phyloP scores from a whole-genome alignment of 1,140 invertebrate species.

The Cotesia chilonis region DNA sequence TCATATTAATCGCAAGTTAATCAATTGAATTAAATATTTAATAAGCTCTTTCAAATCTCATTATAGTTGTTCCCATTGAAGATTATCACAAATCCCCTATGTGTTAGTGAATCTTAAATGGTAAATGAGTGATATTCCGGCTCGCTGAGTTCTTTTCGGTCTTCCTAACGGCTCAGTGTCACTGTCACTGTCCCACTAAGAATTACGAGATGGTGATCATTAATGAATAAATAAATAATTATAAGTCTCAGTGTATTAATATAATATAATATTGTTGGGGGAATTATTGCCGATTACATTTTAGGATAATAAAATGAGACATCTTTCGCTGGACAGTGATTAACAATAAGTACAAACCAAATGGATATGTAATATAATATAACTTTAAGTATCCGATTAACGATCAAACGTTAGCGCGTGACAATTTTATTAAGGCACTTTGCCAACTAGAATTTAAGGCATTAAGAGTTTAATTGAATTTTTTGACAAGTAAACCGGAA shows the following conservation, averaged over 20 bases:
- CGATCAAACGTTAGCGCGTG: slow-evolving; percentile 8
- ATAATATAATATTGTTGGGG: not conserved
- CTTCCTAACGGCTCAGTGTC: slow-evolving; percentile 11
- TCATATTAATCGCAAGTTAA: not conserved
- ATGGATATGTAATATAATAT: slow-evolving; percentile 6
- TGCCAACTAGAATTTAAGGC: not conserved
- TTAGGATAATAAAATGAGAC: not conserved
- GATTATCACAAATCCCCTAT: no score
- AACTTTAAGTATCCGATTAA: slow-evolving; percentile 12
- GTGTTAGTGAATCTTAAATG: not conserved
- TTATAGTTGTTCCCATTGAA: not conserved
- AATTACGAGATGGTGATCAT: not conserved
- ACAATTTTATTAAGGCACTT: slow-evolving; percentile 16
- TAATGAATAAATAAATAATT: no score
- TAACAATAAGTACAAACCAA: not conserved
- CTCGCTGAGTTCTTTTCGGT: not conserved
- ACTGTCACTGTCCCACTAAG: not conserved
- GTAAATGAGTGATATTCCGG: not conserved
- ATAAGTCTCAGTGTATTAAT: no score
- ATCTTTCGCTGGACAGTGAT: not conserved
- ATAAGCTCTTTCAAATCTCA: not conserved
- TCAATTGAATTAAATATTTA: not conserved
- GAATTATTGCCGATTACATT: slow-evolving; percentile 2
- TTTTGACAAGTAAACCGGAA: no score
- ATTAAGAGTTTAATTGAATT: not conserved